Base-by-base conservation (phyloP, 2,113 vertebrate species). In the Ptilonorhynchus violaceus region DNA sequence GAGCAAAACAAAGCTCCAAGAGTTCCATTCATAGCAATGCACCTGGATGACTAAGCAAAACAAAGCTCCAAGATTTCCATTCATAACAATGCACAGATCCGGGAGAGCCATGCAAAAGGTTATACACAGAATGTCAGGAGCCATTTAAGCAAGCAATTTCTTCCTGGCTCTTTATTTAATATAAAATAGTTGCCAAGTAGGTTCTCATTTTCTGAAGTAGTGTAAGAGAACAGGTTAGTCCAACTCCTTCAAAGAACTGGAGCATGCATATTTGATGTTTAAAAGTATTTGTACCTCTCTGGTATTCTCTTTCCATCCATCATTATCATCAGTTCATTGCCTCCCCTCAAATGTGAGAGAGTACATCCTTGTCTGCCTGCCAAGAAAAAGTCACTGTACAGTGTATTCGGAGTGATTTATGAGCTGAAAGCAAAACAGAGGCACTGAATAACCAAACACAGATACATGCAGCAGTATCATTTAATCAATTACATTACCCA, bases 401-500 rank as follows among this genome's bases (percentile, higher is more conserved):
- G 60, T 33, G 47, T 68, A 69, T 85, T 85, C 47, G 0, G 63
- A 74, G 70, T 94, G 96, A 96, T 97, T 96, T 93, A 97, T 93
- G 89, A 93, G 85, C 64, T 88, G 68, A 88, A 91, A 93, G 75
- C n/a, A 86, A 96, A 94, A 77, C n/a, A 83, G 69, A 95, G 77
- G 41, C 44, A 85, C 37, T 77, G 89, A 91, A 95, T 94, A 94
- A 94, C 64, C 85, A 94, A 88, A 87, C 56, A 89, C 28, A 66
- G 20, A 88, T 88, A 87, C 60, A 81, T 6, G 19, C 63, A 88
- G 88, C 39, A 77, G 56, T 89, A 96, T 67, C 63, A 93, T 89
- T 95, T 97, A 95, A 97, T 96, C 93, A 96, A 92, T 93, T 97
- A 89, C 76, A 87, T 92, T 94, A 69, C 86, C 66, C 58, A 66